Evolutionary conservation across 2,113 vertebrate genomes (phyloP).

Genomic region (Hassar affinis): DNA sequence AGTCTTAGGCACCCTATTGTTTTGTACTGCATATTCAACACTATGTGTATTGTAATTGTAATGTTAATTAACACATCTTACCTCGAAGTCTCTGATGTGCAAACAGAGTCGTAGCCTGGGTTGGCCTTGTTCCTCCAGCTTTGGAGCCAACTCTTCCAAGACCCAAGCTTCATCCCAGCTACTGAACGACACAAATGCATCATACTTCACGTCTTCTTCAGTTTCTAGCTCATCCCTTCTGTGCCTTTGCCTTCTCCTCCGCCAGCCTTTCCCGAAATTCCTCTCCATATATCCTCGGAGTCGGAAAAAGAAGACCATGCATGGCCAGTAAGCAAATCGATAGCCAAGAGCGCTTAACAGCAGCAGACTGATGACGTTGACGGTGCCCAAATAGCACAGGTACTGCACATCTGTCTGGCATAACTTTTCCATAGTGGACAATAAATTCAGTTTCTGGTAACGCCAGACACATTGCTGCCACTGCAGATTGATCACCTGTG

Average conservation of each 20-base stretch:
- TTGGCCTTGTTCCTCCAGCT: slow-evolving; percentile 53
- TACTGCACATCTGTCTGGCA: slow-evolving; percentile 54
- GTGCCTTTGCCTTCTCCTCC: slow-evolving; percentile 24
- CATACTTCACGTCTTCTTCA: slow-evolving; percentile 49
- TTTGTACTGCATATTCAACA: too few species aligned
- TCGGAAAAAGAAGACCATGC: slow-evolving; percentile 47
- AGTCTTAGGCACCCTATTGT: too few species aligned
- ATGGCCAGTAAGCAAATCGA: slow-evolving; percentile 57
- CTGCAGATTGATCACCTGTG: slow-evolving; percentile 48
- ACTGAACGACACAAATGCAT: slow-evolving; percentile 62
- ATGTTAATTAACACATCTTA: slow-evolving; percentile 15
- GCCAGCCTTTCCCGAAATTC: slow-evolving; percentile 35
- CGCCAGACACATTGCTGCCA: slow-evolving; percentile 49
- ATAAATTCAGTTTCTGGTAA: slow-evolving; percentile 47
- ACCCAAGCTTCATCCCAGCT: slow-evolving; percentile 57
- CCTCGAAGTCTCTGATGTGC: slow-evolving; percentile 60
- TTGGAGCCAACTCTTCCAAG: slow-evolving; percentile 50
- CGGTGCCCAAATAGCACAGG: slow-evolving; percentile 48
- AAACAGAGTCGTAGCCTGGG: slow-evolving; percentile 54
- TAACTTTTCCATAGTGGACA: slow-evolving; percentile 53
- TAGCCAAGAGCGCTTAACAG: slow-evolving; percentile 46
- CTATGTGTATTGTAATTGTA: too few species aligned
- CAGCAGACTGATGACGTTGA: slow-evolving; percentile 33
- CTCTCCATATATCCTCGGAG: slow-evolving; percentile 51
- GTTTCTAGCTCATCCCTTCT: not conserved